phyloP scores from a whole-genome alignment of 1,140 invertebrate genomes.

The Notospermus geniculatus region DNA sequence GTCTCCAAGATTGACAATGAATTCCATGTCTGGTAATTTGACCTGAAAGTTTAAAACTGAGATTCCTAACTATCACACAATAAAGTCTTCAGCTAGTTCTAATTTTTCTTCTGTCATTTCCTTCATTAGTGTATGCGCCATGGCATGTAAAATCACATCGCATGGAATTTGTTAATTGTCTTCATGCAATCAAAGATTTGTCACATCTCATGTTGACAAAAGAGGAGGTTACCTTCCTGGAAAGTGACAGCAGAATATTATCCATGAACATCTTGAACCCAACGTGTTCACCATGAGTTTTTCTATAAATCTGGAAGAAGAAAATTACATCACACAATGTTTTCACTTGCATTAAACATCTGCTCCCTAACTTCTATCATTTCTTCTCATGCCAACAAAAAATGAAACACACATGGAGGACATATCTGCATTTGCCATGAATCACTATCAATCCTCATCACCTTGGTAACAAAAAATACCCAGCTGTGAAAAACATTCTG shows the following conservation, averaged over 20 bases:
- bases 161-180: too few species aligned
- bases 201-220: too few species aligned
- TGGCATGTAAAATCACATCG: background rate
- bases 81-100: background rate
- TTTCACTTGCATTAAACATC: background rate
- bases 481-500: background rate
- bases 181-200: too few species aligned
- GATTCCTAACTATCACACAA: background rate
- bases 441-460: background rate
- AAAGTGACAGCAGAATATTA: conserved; percentile 77
- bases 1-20: conserved; percentile 92
- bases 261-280: conserved; percentile 96
- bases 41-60: conserved; percentile 35
- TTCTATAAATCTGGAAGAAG: conserved; percentile 69
- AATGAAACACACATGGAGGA: background rate
- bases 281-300: conserved; percentile 91
- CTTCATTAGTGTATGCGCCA: too few species aligned
- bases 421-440: background rate
- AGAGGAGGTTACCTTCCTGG: conserved; percentile 77
- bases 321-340: too few species aligned
- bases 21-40: conserved; percentile 80
- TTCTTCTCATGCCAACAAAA: background rate
- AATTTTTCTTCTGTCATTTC: background rate
- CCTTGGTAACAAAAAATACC: background rate
- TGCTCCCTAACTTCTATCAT: background rate